These are phyloP conservation scores for Monopterus albus DNA, from an alignment of 2,113 vertebrate species.

Conservation along the genomic window DNA sequence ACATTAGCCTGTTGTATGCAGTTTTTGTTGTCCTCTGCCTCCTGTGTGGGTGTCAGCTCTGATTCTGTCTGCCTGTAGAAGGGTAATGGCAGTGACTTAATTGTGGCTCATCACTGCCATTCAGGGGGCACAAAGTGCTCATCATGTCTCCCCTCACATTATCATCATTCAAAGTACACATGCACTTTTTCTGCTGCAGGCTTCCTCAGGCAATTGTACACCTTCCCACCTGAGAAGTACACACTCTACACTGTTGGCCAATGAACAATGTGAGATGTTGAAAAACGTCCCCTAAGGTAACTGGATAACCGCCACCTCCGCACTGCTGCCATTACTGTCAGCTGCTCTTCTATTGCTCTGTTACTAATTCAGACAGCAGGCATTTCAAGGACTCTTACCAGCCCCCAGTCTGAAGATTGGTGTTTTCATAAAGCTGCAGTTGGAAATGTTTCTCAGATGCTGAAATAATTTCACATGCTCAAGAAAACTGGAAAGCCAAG, in stretches of 20 bases:
- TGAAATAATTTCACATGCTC: neutral
- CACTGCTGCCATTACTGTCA: neutral
- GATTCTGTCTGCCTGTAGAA: conserved; percentile 31
- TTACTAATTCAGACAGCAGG: neutral
- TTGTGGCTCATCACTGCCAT: conserved; percentile 56
- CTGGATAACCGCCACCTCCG: neutral
- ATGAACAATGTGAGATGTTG: neutral
- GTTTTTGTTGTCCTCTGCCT: conserved; percentile 27
- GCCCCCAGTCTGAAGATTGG: neutral
- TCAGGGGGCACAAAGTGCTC: conserved; percentile 42
- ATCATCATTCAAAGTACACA: conserved; percentile 54
- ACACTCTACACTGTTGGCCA: neutral
- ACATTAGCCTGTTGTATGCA: conserved; percentile 7
- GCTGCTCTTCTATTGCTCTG: neutral
- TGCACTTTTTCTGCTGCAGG: conserved; percentile 17
- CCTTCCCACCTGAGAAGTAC: neutral
- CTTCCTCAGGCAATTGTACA: conserved; percentile 23
- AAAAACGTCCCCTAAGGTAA: conserved; percentile 5
- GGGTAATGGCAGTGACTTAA: conserved; percentile 44
- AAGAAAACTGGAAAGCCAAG: too few species aligned
- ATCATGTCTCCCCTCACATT: conserved; percentile 34
- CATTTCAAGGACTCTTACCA: conserved; percentile 20
- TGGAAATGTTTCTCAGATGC: conserved; percentile 8
- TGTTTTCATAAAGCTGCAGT: neutral
- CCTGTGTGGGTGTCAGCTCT: conserved; percentile 28